phyloP scores from a whole-genome alignment of 2,113 vertebrate species.

The Carassius gibelio region DNA sequence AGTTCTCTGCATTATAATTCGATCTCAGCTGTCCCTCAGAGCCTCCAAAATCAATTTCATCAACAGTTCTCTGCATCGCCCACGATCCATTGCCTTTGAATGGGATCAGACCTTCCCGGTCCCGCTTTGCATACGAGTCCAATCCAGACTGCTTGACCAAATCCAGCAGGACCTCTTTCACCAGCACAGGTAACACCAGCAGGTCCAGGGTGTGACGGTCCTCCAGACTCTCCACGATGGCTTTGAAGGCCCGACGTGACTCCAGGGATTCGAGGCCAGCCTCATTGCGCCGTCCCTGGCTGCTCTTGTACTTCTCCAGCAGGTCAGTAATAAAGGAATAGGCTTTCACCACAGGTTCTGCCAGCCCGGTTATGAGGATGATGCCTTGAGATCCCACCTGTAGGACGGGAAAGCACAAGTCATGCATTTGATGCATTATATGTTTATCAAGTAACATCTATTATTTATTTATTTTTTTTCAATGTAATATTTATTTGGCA shows the following conservation, averaged over 20 bases:
- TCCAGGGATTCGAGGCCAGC: conserved; percentile 67
- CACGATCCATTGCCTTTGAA: background rate
- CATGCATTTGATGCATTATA: no score
- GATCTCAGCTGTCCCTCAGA: background rate
- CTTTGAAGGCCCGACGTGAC: conserved; percentile 74
- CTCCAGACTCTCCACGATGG: conserved; percentile 76
- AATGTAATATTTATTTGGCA: no score
- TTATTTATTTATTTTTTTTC: no score
- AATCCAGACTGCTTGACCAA: conserved; percentile 71
- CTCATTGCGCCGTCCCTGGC: conserved; percentile 51
- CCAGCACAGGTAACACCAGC: conserved; percentile 71
- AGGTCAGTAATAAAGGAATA: conserved; percentile 79
- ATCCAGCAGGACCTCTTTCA: conserved; percentile 81
- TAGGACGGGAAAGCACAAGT: background rate
- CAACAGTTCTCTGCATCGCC: background rate
- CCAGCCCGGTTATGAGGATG: conserved; percentile 80
- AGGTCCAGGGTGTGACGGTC: conserved; percentile 78
- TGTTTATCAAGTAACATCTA: no score
- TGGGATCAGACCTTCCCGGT: background rate
- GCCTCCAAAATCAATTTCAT: background rate
- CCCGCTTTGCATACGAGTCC: conserved; percentile 13
- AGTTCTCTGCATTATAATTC: background rate
- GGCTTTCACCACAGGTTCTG: conserved; percentile 85
- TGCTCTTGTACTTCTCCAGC: conserved; percentile 65
- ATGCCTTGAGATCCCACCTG: conserved; percentile 73